phyloP scores from a whole-genome alignment of 2,797 vertebrate genomes.

The Micrastur ruficollis region DNA sequence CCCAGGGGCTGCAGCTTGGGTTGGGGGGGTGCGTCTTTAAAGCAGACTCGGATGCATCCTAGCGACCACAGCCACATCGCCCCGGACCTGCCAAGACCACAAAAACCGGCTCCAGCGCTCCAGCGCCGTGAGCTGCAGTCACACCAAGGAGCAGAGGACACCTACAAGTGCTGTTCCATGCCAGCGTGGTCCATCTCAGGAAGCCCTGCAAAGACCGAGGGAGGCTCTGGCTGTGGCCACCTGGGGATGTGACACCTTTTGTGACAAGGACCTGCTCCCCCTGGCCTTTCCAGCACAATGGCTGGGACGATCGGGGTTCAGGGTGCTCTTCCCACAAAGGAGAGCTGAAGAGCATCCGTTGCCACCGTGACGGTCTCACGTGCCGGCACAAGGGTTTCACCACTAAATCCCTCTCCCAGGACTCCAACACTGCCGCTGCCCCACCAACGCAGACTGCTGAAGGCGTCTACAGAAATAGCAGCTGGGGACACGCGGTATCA shows the following conservation, averaged over 20 bases:
- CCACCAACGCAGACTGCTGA: too few species aligned
- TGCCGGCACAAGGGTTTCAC: not conserved
- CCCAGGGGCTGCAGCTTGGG: too few species aligned
- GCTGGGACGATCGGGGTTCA: too few species aligned
- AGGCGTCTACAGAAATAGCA: not conserved
- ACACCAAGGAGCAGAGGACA: not conserved
- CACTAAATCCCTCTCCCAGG: not conserved
- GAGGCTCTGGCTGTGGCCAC: not conserved
- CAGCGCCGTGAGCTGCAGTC: not conserved
- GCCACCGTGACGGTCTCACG: not conserved
- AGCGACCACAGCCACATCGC: not conserved
- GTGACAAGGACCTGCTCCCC: not conserved
- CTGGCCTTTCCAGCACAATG: not conserved
- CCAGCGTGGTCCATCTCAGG: accelerated
- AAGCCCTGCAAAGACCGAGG: not conserved
- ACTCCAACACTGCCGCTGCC: not conserved
- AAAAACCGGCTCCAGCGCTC: not conserved
- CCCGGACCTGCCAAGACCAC: not conserved
- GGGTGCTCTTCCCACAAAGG: not conserved
- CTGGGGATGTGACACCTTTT: not conserved
- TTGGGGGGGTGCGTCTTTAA: too few species aligned
- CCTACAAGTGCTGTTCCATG: accelerated
- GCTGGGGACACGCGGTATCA: not conserved
- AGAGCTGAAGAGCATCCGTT: not conserved
- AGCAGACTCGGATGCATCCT: too few species aligned